Evolutionary conservation across 2,888 invertebrate species (phyloP).

Genomic region (Diarsia rubi): DNA sequence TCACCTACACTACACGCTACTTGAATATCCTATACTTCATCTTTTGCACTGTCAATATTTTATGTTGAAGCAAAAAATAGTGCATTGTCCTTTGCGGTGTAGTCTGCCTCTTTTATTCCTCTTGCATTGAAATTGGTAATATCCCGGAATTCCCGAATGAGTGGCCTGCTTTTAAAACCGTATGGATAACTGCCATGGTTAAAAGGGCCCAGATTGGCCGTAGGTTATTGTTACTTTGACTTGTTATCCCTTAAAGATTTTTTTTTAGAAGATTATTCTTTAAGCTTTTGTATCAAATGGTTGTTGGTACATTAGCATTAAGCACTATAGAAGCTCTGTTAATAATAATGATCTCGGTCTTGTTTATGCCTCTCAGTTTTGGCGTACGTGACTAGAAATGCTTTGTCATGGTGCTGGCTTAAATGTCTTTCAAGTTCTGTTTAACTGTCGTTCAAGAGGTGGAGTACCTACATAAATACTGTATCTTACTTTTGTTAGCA

Average conservation of each 20-base stretch:
- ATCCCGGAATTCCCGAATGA: constrained; percentile 7
- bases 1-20: neutral
- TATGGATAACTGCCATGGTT: neutral
- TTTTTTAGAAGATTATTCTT: too few species aligned
- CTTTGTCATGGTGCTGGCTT: constrained; percentile 37
- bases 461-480: neutral
- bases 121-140: constrained; percentile 13
- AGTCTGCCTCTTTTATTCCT: neutral
- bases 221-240: too few species aligned
- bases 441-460: neutral
- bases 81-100: neutral
- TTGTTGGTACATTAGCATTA: neutral
- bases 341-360: constrained; percentile 21
- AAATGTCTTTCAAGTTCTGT: too few species aligned
- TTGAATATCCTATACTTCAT: neutral
- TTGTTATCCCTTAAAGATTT: too few species aligned
- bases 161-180: neutral
- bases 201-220: neutral
- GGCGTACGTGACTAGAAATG: constrained; percentile 33
- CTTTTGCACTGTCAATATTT: neutral
- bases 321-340: neutral
- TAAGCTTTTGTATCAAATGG: neutral
- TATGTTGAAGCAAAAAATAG: neutral
- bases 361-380: constrained; percentile 22
- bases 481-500: constrained; percentile 28